These are phyloP conservation scores for Beris morrisii DNA, from an alignment of 2,888 invertebrate genomes.

Conservation along the genomic window DNA sequence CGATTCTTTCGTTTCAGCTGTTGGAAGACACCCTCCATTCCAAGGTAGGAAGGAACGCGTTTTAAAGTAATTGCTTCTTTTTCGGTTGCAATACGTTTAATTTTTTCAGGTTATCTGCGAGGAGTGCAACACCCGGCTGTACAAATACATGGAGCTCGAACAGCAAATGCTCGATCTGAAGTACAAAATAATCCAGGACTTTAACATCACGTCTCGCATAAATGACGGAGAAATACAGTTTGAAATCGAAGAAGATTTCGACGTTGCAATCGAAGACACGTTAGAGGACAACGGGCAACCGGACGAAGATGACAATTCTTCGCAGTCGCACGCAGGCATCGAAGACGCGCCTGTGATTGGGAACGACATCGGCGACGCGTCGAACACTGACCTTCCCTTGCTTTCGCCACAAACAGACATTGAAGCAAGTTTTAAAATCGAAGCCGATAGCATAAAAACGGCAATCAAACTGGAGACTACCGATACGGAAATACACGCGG, in stretches of 20 bases:
- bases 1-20: conserved; percentile 49
- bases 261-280: conserved; percentile 40
- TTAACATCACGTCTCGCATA: conserved; percentile 53
- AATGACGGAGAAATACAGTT: conserved; percentile 40
- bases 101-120: conserved; percentile 61
- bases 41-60: conserved; percentile 58
- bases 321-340: background rate
- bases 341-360: background rate
- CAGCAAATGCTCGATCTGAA: conserved; percentile 60
- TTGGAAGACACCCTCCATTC: conserved; percentile 60
- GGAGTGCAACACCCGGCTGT: conserved; percentile 66
- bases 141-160: conserved; percentile 65
- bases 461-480: conserved; percentile 15
- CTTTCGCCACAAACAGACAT: background rate
- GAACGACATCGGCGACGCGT: background rate
- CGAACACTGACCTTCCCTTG: background rate
- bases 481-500: conserved; percentile 13
- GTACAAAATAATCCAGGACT: conserved; percentile 59
- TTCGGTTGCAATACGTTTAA: no score
- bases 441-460: background rate
- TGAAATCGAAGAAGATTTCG: conserved; percentile 41
- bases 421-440: background rate
- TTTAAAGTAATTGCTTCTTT: no score
- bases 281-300: conserved; percentile 43
- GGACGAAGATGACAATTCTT: conserved; percentile 31